Evolutionary conservation across 2,797 vertebrate genomes (phyloP), one percentile per base, ranked within the genome.

Genomic region (Coregonus suidteri): DNA sequence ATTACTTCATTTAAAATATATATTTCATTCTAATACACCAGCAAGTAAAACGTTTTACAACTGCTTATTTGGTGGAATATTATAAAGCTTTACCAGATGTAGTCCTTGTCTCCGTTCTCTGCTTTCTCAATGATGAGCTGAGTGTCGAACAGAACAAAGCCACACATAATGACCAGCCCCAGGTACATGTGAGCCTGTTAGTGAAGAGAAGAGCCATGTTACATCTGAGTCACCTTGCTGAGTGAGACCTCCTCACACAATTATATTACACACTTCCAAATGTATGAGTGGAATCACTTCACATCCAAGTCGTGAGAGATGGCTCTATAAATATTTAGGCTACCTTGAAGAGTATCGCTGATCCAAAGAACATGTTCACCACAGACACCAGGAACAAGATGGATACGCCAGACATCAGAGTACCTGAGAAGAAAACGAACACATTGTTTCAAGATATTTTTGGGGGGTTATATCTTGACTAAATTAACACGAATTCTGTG

Each of bases 91-190:
- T 86, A 99, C 98, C 97, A 99, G 90, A 99, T 96, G 70, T 98
- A 99, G 89, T 99, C 97, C 88, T 98, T 98, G 91, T 99, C 98
- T 77, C 98, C 98, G 2, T 93, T 94, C 90, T 99, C 97, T 0
- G 96, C 97, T 83, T 99, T 99, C 93, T 99, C 98, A 2, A 99
- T 98, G 91, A 99, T 98, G 78, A 99, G 97, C 89, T 99, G 98
- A 70, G 98, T 99, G 94, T 99, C 97, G 16, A 99, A 99, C 81
- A 99, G 95, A 84, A 99, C 97, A 74, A 99, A 99, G 74, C 97
- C 98, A 9, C 97, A 99, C 96, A 98, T 98, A 86, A 99, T 77
- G 88, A 95, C 80, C 86, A 99, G 95, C 0, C 97, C 97, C 69
- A 98, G 81, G 90, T 98, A 99, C 84, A 99, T 91, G 86, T 99